Percentiles rank a stretch among this genome's conserved stretches.
These are phyloP conservation scores for Larimichthys crocea DNA, from an alignment of 2,113 vertebrate species.

Conservation along the genomic window DNA sequence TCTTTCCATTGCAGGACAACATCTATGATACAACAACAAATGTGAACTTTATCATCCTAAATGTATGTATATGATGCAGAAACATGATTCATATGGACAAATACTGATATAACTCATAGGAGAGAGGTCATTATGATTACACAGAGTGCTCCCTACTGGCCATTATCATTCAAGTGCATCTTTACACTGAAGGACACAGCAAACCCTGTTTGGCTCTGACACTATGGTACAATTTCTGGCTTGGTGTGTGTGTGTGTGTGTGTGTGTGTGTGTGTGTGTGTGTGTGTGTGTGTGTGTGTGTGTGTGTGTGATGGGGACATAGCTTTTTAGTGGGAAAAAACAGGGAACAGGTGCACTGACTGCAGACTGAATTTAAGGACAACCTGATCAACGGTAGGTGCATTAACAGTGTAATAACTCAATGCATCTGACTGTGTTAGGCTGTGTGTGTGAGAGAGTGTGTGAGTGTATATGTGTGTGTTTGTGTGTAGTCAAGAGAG, in stretches of 20 bases:
- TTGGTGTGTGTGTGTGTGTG: conserved; percentile 30
- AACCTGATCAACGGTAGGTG: conserved; percentile 35
- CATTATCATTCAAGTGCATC: conserved; percentile 81
- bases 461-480: conserved; percentile 14
- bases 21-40: conserved; percentile 35
- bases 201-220: conserved; percentile 59
- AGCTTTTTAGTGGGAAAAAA: conserved; percentile 22
- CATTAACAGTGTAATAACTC: conserved; percentile 41
- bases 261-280: conserved; percentile 6
- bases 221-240: conserved; percentile 53
- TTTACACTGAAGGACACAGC: conserved; percentile 76
- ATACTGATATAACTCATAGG: conserved; percentile 66
- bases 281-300: conserved; percentile 26
- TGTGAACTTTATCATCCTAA: conserved; percentile 58
- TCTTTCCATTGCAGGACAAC: conserved; percentile 27
- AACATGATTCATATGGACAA: conserved; percentile 67
- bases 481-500: conserved; percentile 12
- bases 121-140: conserved; percentile 74
- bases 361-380: conserved; percentile 17
- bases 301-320: conserved; percentile 23
- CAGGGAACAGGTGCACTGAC: conserved; percentile 43
- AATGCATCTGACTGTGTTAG: background rate
- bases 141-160: conserved; percentile 74
- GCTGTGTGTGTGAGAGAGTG: conserved; percentile 19
- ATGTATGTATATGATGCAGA: conserved; percentile 64